Base-by-base conservation (phyloP, 2,888 invertebrate species). In the Athetis lepigone region DNA sequence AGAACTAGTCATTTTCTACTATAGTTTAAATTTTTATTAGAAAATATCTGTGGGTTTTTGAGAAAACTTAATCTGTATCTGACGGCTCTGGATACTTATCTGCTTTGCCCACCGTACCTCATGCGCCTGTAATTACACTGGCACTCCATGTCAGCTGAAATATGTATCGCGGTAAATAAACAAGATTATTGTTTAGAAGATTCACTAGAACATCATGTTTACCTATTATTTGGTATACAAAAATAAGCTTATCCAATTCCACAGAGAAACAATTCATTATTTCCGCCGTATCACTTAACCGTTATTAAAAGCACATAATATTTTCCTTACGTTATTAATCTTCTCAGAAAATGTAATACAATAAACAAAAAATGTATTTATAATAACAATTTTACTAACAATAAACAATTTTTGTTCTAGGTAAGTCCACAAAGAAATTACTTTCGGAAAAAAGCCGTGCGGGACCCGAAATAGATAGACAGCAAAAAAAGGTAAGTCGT, bases 401-500 rank as follows among this genome's bases (percentile, higher is more conserved):
- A 60, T 50, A 69, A 65, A 66, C 16, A 62, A 62, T 60, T 42
- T 76, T 81, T 77, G 71, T 83, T 86, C 75, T 86, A 87, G 87
- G 87, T 87, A 87, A 87, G 87, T 82, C 72, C 55, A 65, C 54
- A 51, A 66, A 69, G 42, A 76, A 67, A 75, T 75, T 61, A 40
- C 62, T 68, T 71, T 27, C 7, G 25, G 27, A 57, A 75, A 77
- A 77, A 79, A 80, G 55, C 67, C 73, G 62, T 60, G 68, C 61
- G 59, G 56, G 56, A 66, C 65, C 70, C 70, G 78, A 84, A 77
- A 80, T 69, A 77, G 70, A 70, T 55, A 65, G 70, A 64, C 66
- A 79, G 75, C 76, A 77, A 79, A 75, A 73, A 77, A 84, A 82
- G 86, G 86, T 85, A 79, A 84, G 85, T 80, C 81, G 74, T 86